phyloP scores from a whole-genome alignment of 2,113 vertebrate genomes.

The Cebus imitator region DNA sequence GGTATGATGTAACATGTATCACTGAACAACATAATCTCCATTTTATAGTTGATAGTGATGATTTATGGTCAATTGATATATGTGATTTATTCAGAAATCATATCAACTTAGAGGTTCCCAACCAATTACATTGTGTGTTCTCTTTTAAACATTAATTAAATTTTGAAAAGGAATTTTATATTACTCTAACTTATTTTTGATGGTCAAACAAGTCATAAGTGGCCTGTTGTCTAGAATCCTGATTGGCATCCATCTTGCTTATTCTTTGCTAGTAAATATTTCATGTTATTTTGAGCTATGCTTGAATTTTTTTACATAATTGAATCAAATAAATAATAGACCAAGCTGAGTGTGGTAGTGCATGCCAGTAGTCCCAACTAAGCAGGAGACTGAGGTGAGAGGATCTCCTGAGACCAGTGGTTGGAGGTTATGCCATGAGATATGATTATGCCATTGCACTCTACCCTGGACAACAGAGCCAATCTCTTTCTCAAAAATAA shows the following conservation, averaged over 20 bases:
- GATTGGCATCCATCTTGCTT: not conserved
- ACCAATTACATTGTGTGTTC: not conserved
- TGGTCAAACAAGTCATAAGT: not conserved
- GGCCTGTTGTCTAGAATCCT: not conserved
- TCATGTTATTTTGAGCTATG: not conserved
- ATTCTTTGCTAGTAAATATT: conserved; percentile 24
- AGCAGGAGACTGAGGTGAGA: no score
- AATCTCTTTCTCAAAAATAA: no score
- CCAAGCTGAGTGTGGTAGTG: no score
- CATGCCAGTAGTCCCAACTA: no score
- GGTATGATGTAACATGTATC: not conserved
- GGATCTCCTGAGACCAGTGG: no score
- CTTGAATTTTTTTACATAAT: not conserved
- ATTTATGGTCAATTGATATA: not conserved
- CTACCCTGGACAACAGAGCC: no score
- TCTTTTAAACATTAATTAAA: not conserved
- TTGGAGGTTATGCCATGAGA: no score
- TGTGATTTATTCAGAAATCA: conserved; percentile 42
- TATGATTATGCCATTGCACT: no score
- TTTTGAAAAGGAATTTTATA: conserved; percentile 1
- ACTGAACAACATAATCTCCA: conserved; percentile 4
- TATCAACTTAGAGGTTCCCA: not conserved
- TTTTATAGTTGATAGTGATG: not conserved
- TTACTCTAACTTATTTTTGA: conserved; percentile 16
- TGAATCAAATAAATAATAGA: not conserved